phyloP scores from a whole-genome alignment of 2,797 vertebrate genomes.

The Euphonia xanthogaster region DNA sequence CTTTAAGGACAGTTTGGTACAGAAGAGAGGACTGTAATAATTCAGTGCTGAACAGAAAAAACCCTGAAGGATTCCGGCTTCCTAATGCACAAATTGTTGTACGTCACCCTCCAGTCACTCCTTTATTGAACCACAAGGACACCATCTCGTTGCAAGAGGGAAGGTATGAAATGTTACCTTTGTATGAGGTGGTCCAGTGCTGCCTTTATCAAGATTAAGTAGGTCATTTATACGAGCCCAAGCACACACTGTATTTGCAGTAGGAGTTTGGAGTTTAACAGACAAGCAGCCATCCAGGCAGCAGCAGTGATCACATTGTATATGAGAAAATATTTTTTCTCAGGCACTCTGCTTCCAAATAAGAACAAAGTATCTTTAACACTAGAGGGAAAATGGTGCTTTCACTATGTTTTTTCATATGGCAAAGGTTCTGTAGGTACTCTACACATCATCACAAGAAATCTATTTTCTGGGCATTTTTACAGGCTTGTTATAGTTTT shows the following conservation, averaged over 20 bases:
- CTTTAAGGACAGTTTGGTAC: neutral
- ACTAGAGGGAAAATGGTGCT: neutral
- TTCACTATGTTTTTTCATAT: neutral
- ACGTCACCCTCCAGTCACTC: neutral
- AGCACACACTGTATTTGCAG: neutral
- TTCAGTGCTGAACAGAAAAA: neutral
- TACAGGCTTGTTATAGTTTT: neutral
- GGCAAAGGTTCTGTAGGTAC: neutral
- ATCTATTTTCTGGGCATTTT: neutral
- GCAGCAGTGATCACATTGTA: neutral
- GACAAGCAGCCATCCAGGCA: neutral
- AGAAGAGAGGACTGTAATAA: neutral
- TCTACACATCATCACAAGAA: neutral
- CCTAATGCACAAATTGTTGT: neutral
- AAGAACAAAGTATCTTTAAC: neutral
- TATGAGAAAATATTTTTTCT: neutral
- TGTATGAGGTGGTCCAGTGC: neutral
- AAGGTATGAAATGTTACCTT: neutral
- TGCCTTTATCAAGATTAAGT: neutral
- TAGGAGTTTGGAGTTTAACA: neutral
- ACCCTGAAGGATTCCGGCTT: neutral
- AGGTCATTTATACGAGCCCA: neutral
- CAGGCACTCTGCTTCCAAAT: neutral
- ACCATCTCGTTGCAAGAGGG: fast-evolving
- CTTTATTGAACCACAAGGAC: neutral